Evolutionary conservation across 2,888 invertebrate species (phyloP), one percentile per base, ranked within the genome.

Genomic region (Dicranocentrus wangi): DNA sequence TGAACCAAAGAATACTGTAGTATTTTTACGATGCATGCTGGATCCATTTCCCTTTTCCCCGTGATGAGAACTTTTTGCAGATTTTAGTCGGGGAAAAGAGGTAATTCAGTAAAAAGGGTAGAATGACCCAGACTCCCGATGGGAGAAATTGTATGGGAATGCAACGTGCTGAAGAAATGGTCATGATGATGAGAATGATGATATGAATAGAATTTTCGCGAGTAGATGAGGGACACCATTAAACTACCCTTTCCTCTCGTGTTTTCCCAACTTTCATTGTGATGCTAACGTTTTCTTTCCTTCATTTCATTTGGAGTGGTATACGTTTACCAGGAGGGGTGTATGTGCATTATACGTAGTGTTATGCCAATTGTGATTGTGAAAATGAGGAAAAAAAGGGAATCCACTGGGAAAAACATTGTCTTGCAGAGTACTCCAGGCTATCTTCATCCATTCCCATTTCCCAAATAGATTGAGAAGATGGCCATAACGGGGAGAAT

Each of bases 381-480:
- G 61, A 55, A 51, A 19, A 55, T 23, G 7, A 1, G 25, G 32
- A 32, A 61, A 32, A 43, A 73, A 61, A 53, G 51, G 63, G 53
- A 76, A 60, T 68, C 76, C 68, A 28, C 25, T 2, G 68, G 68
- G 68, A 68, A 27, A 65, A 23, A 58, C 68, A 58, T 76, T 21
- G 43, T 47, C 7, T 68, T 58, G 47, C 65, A 28, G 17, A 25
- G 25, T 61, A 73, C 68, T 58, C 23, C 19, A 76, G 60, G 47
- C 68, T 68, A 76, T 76, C 68, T 71, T 53, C 63, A 51, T 63
- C 53, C 68, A 60, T 68, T 60, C 76, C 68, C 76, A 76, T 76
- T 76, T 65, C 28, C 53, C 1, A 66, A 65, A 65, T 42, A 65
- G 61, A 61, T 61, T 66, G 42, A 42, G 65, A 65, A 42, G 39